Evolutionary conservation across 2,888 invertebrate genomes (phyloP), one percentile per base, ranked within the genome.

Genomic region (Phyllotreta cruciferae): DNA sequence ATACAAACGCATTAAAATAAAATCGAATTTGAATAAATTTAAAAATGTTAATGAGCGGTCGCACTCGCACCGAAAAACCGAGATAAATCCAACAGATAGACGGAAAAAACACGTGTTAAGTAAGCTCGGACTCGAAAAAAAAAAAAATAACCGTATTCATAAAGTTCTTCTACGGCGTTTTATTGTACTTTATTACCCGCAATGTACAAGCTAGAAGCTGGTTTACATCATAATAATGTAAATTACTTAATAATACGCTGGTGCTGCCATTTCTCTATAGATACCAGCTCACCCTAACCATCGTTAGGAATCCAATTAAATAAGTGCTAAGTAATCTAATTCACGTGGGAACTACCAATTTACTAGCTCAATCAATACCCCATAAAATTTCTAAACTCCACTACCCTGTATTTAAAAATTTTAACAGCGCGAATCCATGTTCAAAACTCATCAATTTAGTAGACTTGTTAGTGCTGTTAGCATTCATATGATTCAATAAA

Each of bases 191-290:
- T 62, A 62, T 52, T 42, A 55, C 56, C 50, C 49, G 56, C 38
- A 35, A 60, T 41, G 42, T 49, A 55, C 50, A 53, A 61, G 61
- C 45, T 60, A 62, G 63, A 52, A 63, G 64, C 60, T 64, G 64
- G 60, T 68, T 66, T 66, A 62, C 66, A 66, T 66, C 61, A 61
- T 62, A 64, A 64, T 66, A 63, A 68, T 60, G 64, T 64, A 66
- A 68, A 68, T 64, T 68, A 66, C 66, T 68, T 63, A 66, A 68
- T 68, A 63, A 68, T 66, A 66, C 62, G 60, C 64, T 66, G 1
- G 24, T 63, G 64, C 61, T 63, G 66, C 62, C 66, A 64, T 62
- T 68, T 66, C 55, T 56, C 24, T 24, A 24, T 36, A 58, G 54
- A 42, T 63, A 53, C 42, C 47, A 44, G 7, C n/a, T 24, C 47